Conservation (phyloP, 2,797 vertebrate genomes). For the Thripadectes ignobilis region DNA sequence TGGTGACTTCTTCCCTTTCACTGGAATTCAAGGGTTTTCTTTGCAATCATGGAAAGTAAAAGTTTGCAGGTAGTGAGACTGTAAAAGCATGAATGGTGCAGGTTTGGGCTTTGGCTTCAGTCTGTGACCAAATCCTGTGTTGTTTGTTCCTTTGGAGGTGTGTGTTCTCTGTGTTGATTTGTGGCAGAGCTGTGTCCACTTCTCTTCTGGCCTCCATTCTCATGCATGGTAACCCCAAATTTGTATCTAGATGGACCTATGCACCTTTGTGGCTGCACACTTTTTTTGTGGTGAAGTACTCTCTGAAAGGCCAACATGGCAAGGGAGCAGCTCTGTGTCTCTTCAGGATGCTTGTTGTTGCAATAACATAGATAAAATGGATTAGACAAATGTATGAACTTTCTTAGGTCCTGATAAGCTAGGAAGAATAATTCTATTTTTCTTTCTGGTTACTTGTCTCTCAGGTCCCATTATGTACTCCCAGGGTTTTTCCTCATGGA, state of each 20-base stretch:
- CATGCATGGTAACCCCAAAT: neutral
- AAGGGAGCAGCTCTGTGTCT: neutral
- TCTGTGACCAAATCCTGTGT: neutral
- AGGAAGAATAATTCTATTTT: neutral
- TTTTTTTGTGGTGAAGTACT: neutral
- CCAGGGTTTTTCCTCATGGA: neutral
- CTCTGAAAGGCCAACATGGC: neutral
- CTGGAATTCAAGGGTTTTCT: neutral
- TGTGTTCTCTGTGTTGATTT: fast-evolving
- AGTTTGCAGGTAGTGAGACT: neutral
- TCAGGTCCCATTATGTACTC: neutral
- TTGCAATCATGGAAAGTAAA: neutral
- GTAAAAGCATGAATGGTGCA: neutral
- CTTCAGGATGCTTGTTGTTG: neutral
- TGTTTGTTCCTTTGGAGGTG: neutral
- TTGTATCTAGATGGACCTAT: neutral
- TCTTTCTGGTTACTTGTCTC: neutral
- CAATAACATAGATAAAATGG: neutral
- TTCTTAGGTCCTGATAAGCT: neutral
- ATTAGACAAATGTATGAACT: neutral
- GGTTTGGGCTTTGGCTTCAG: neutral
- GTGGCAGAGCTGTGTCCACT: neutral
- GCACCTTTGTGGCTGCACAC: neutral
- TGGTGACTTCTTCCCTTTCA: neutral
- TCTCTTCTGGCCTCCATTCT: neutral